These are phyloP conservation scores for Girardia tigrina DNA, from an alignment of 2,888 invertebrate genomes.

Conservation along the genomic window DNA sequence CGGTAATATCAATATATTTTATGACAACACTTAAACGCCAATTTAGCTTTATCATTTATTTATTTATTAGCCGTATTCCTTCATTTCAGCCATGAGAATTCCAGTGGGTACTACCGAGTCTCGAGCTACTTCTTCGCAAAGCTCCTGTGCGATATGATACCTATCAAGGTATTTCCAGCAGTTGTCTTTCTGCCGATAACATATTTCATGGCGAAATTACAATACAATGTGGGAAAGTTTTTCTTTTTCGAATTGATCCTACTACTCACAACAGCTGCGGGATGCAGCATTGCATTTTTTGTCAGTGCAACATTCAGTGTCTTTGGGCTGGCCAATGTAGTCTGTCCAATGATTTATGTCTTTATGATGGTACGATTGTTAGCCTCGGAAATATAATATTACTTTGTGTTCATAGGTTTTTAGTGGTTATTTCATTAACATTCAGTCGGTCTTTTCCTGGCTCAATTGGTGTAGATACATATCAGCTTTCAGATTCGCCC, in stretches of 20 bases:
- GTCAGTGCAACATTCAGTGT: constrained; percentile 44
- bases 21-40: no score
- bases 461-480: constrained; percentile 35
- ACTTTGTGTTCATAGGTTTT: constrained; percentile 28
- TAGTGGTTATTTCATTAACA: constrained; percentile 36
- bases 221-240: constrained; percentile 41
- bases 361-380: constrained; percentile 44
- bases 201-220: constrained; percentile 36
- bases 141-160: constrained; percentile 38
- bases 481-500: constrained; percentile 32
- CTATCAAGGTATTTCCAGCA: constrained; percentile 35
- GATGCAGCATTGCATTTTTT: constrained; percentile 45
- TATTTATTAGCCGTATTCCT: no score
- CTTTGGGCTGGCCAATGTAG: constrained; percentile 46
- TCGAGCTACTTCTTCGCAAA: constrained; percentile 38
- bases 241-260: constrained; percentile 44
- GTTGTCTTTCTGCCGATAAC: constrained; percentile 36
- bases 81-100: constrained; percentile 38
- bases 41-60: no score
- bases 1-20: no score
- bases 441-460: constrained; percentile 32
- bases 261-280: constrained; percentile 45
- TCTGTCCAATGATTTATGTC: constrained; percentile 45
- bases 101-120: constrained; percentile 38
- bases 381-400: neutral